These are phyloP conservation scores for Halictus ligatus DNA, from an alignment of 2,888 invertebrate genomes.

Conservation along the genomic window DNA sequence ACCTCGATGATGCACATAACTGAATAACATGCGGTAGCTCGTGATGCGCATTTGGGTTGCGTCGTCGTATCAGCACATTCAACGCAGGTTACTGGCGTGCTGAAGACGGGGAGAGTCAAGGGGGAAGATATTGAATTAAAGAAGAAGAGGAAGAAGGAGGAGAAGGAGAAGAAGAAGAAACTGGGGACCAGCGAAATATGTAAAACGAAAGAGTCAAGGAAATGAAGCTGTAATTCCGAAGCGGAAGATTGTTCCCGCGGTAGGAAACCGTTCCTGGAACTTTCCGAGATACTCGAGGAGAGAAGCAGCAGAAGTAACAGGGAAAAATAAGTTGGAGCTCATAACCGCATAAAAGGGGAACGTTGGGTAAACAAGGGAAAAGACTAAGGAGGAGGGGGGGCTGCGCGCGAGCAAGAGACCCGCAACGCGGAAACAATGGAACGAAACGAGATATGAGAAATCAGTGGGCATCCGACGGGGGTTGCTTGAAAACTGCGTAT, in stretches of 20 bases:
- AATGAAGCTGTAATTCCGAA: constrained; percentile 49
- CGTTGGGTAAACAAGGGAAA: constrained; percentile 46
- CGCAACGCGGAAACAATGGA: constrained; percentile 39
- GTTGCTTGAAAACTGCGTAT: constrained; percentile 13
- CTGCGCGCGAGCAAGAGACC: not conserved
- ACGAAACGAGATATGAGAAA: constrained; percentile 46
- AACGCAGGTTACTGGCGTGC: not conserved
- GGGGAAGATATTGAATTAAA: constrained; percentile 48
- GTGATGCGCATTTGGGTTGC: not conserved
- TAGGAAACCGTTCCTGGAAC: constrained; percentile 36
- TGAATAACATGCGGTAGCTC: constrained; percentile 16
- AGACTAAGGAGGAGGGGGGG: constrained; percentile 18
- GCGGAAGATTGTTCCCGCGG: constrained; percentile 46
- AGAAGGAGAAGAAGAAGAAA: not conserved
- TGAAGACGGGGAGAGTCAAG: constrained; percentile 12
- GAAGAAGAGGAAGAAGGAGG: not conserved
- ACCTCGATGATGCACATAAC: not conserved
- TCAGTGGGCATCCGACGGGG: constrained; percentile 20
- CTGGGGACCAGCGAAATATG: constrained; percentile 27
- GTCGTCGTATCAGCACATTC: not conserved
- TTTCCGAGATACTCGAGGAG: constrained; percentile 26
- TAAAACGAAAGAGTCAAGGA: constrained; percentile 40
- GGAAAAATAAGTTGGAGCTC: constrained; percentile 51
- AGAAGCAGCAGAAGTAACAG: constrained; percentile 36
- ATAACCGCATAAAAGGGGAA: constrained; percentile 41